A percentile compares a stretch with the other conserved stretches of the same genome.
These are phyloP conservation scores for Pachycephala philippinensis DNA, from an alignment of 2,113 vertebrate species.

Conservation along the genomic window DNA sequence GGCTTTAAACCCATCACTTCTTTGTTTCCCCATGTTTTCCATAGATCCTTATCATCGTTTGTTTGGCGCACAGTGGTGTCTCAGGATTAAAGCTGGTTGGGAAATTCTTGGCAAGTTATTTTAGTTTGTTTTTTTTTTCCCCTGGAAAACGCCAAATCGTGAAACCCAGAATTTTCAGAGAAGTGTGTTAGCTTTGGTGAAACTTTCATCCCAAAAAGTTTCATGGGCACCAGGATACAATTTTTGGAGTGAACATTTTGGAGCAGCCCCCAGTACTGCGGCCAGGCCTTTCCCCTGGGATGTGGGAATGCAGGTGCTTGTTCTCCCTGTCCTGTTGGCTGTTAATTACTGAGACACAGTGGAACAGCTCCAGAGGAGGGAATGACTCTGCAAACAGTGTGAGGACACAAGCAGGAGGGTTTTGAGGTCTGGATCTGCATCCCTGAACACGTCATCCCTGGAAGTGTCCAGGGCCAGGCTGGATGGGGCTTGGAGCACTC, in stretches of 20 bases:
- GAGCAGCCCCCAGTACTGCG: neutral
- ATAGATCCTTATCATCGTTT: neutral
- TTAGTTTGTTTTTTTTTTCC: neutral
- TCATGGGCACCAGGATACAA: neutral
- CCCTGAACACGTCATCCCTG: neutral
- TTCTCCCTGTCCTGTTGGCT: neutral
- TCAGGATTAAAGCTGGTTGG: neutral
- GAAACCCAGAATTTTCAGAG: neutral
- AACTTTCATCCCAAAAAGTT: neutral
- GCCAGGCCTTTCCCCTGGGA: neutral
- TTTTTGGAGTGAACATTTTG: neutral
- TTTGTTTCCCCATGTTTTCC: constrained; percentile 33
- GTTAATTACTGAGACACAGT: neutral
- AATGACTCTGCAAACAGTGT: neutral
- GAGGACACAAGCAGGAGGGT: neutral
- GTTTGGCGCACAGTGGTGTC: neutral
- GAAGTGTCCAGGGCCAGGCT: neutral
- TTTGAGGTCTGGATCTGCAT: neutral
- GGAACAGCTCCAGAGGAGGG: neutral
- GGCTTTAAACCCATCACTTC: neutral
- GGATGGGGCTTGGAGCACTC: neutral
- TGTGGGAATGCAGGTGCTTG: neutral
- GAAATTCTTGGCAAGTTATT: constrained; percentile 39
- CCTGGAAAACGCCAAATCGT: constrained; percentile 8
- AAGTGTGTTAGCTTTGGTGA: neutral